Evolutionary conservation across 53 echinoderm and acorn worm species (phyloP).

Genomic region (Holothuria scabra): DNA sequence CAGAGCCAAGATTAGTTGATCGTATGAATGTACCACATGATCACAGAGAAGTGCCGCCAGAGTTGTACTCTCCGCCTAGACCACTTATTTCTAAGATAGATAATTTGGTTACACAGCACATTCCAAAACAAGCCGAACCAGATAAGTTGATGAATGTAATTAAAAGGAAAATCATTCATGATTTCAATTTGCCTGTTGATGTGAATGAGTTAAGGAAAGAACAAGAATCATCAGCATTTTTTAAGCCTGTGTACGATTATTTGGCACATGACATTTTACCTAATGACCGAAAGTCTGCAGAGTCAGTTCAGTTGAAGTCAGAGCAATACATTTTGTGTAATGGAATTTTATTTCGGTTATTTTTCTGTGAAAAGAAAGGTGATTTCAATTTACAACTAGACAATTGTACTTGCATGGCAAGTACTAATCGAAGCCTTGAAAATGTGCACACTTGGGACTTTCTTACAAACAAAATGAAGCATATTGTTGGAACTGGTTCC

Average conservation of each 20-base stretch:
- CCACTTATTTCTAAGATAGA: too few species aligned
- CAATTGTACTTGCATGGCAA: too few species aligned
- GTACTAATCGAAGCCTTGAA: too few species aligned
- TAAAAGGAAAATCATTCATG: neutral
- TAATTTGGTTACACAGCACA: neutral
- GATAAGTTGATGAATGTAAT: too few species aligned
- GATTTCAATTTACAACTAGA: neutral
- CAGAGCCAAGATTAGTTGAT: neutral
- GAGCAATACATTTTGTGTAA: neutral
- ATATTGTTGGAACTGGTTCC: too few species aligned
- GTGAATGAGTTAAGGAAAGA: slow-evolving; percentile 3
- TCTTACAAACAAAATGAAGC: too few species aligned
- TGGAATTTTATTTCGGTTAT: slow-evolving; percentile 8
- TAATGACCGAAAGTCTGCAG: neutral
- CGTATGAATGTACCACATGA: neutral
- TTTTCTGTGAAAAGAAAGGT: neutral
- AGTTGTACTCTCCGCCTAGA: too few species aligned
- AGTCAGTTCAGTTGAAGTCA: neutral
- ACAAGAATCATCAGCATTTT: neutral
- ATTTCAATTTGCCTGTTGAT: slow-evolving; percentile 13
- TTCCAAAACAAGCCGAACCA: neutral
- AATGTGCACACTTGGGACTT: too few species aligned
- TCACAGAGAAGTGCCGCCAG: neutral
- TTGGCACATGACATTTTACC: too few species aligned
- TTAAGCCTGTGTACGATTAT: slow-evolving; percentile 6